Base-by-base conservation (phyloP, 53 echinoderm and acorn worm genomes). In the Echinarachnius parma region DNA sequence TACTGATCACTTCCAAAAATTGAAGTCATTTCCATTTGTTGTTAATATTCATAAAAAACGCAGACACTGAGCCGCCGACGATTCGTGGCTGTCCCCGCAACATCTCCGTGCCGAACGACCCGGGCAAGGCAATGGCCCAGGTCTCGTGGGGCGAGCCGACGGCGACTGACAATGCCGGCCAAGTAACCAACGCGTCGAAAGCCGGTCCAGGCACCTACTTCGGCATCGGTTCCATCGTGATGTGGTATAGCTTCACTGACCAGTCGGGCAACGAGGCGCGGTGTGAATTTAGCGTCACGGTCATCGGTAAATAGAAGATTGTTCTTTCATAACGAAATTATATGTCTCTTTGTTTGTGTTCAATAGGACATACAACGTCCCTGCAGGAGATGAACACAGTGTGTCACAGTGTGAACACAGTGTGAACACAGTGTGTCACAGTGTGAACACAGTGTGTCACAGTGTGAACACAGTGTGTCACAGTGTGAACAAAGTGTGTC, bases 121-220 rank as follows among this genome's bases (percentile, higher is more conserved):
- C 64, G 14, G 30, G 46, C 3, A 46, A 46, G 25, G 64, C 54
- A 15, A 34, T 33, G 16, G 59, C 63, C 18, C 45, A 2, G 24
- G 87, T 86, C 53, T 46, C 46, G 28, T 86, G 87, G 87, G 31
- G 14, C 1, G 82, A 71, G 32, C 87, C 87, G 1, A 77, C 46
- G 20, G 74, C 80, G 8, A 47, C 62, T 2, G 87, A 86, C 36
- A 86, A 86, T 65, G 69, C 87, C 20, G 65, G 71, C 1, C 10
- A 46, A 3, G 81, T 61, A n/a, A 77, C 68, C 22, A 22, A 78
- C 15, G 59, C 18, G 10, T 46, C 63, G 1, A 47, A 70, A 10
- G 31, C 56, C 35, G 15, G 44, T 4, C 72, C 82, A 1, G 87
- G 81, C 0, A 70, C 81, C 25, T 46, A 44, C 8, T 88, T 79